A percentile compares a stretch with the other conserved stretches of the same genome.
These are phyloP conservation scores for Pantherophis vulpinus DNA, from an alignment of 2,797 vertebrate genomes.

Conservation along the genomic window DNA sequence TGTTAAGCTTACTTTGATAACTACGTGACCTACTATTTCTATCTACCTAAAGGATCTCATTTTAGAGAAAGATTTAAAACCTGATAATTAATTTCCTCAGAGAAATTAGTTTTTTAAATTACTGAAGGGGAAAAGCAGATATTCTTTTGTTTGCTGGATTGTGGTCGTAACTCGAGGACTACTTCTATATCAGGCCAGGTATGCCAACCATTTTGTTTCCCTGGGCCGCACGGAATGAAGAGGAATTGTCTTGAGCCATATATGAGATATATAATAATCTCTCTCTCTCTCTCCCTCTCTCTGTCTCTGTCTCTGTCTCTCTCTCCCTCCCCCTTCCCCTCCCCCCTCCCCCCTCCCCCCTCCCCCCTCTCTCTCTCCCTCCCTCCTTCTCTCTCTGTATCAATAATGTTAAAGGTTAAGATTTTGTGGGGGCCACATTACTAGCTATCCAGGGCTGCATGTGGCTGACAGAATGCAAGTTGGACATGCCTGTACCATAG, in stretches of 20 bases:
- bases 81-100: background rate
- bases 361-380: too few species aligned
- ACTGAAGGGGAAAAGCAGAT: background rate
- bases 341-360: too few species aligned
- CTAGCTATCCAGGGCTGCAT: background rate
- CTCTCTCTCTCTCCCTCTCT: too few species aligned
- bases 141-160: background rate
- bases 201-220: background rate
- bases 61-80: background rate
- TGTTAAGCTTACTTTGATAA: conserved; percentile 24
- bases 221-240: background rate
- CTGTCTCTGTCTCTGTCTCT: too few species aligned
- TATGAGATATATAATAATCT: background rate
- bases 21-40: background rate
- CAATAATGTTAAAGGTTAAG: too few species aligned
- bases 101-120: background rate
- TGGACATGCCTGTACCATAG: background rate
- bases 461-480: background rate
- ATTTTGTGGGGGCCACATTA: background rate
- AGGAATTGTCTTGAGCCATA: background rate
- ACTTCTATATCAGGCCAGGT: background rate
- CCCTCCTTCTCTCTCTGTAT: too few species aligned
- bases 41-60: background rate
- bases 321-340: too few species aligned
- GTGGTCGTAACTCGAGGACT: background rate